Conservation (phyloP, 1,140 invertebrate genomes). For the Aphis gossypii region DNA sequence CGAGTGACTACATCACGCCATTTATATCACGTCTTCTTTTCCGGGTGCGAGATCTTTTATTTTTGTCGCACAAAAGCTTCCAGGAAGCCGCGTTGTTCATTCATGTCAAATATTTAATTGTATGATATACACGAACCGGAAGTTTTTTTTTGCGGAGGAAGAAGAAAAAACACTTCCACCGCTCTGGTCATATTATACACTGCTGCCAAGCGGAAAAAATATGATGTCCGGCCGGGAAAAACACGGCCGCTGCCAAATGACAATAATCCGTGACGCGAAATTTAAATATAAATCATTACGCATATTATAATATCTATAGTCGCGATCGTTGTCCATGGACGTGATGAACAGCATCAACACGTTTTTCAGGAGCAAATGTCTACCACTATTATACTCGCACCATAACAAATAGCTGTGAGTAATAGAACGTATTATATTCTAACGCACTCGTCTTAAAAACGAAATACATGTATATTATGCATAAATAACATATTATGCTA, state of each 20-base stretch:
- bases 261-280: not conserved
- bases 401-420: too few relatives aligned
- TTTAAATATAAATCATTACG: not conserved
- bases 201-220: not conserved
- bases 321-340: not conserved
- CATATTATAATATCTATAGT: not conserved
- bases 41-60: not conserved
- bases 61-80: not conserved
- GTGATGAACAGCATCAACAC: not conserved
- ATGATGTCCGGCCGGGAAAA: not conserved
- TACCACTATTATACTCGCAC: not conserved
- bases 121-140: not conserved
- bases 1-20: not conserved
- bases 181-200: not conserved
- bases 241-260: not conserved
- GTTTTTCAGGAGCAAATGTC: not conserved
- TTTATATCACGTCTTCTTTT: not conserved
- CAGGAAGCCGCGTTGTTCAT: not conserved
- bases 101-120: not conserved
- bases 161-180: not conserved
- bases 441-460: not conserved
- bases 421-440: not conserved
- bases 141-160: not conserved
- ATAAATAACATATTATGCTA: not conserved
- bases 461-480: too few relatives aligned